A percentile compares a stretch with the other conserved stretches of the same genome.
Evolutionary conservation across 2,797 vertebrate species (phyloP).

Genomic region (Semaprochilodus insignis): DNA sequence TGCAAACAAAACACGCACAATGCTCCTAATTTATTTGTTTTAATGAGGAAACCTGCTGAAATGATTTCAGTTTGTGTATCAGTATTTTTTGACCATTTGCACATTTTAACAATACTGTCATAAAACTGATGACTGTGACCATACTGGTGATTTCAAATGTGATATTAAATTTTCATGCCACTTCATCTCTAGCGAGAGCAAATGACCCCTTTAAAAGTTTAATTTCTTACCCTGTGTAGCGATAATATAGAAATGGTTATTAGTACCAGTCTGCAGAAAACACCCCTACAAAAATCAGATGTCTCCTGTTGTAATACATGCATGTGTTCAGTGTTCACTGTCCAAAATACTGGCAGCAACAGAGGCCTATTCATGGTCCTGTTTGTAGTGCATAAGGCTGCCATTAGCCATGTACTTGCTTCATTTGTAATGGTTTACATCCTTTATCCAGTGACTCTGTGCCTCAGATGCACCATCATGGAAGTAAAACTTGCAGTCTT

Average conservation of each 20-base stretch:
- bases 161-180: no score
- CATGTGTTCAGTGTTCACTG: conserved; percentile 34
- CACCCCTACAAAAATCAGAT: neutral
- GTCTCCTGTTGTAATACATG: conserved; percentile 10
- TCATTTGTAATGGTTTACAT: conserved; percentile 30
- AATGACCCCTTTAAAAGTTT: no score
- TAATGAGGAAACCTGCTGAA: no score
- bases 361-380: conserved; percentile 23
- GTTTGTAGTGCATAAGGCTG: neutral
- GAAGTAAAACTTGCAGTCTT: neutral
- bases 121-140: no score
- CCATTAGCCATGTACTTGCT: neutral
- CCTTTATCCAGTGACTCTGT: conserved; percentile 7
- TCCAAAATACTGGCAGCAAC: conserved; percentile 32
- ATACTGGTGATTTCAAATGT: no score
- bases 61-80: no score
- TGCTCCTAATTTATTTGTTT: no score
- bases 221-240: neutral
- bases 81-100: no score
- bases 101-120: no score
- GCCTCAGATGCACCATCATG: neutral
- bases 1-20: no score
- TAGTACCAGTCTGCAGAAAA: neutral
- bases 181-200: no score
- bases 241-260: neutral